Evolutionary conservation across 1,140 invertebrate species (phyloP).

Genomic region (Heliconius melpomene): DNA sequence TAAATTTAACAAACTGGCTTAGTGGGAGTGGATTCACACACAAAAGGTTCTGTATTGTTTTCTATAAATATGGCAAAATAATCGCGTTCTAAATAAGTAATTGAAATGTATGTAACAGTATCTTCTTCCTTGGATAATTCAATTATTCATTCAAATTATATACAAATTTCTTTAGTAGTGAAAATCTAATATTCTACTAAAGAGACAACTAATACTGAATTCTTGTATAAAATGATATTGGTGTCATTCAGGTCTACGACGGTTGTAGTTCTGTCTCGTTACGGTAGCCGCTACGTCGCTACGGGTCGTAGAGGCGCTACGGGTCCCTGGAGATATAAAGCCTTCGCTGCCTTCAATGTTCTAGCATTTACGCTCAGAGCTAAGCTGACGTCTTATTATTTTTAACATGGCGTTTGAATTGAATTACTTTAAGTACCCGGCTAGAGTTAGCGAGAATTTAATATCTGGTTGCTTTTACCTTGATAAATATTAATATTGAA

Average conservation of each 20-base stretch:
- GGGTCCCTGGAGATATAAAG: constrained; percentile 66
- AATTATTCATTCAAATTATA: too few relatives aligned
- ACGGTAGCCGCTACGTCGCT: constrained; percentile 63
- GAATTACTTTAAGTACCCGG: constrained; percentile 49
- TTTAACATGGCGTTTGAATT: constrained; percentile 63
- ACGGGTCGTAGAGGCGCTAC: constrained; percentile 70
- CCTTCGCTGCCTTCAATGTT: constrained; percentile 67
- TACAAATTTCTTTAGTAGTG: too few relatives aligned
- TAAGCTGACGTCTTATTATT: constrained; percentile 70
- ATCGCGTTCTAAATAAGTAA: too few relatives aligned
- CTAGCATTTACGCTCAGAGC: constrained; percentile 63
- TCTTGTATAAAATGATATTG: constrained; percentile 7
- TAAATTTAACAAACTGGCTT: too few relatives aligned
- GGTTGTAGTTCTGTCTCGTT: constrained; percentile 63
- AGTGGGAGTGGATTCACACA: too few relatives aligned
- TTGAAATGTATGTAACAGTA: too few relatives aligned
- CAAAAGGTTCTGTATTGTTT: too few relatives aligned
- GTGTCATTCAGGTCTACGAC: constrained; percentile 40
- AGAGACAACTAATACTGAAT: neutral
- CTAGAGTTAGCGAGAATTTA: constrained; percentile 36
- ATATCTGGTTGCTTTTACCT: constrained; percentile 16
- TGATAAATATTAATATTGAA: constrained; percentile 1
- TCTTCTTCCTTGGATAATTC: too few relatives aligned
- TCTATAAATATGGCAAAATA: too few relatives aligned
- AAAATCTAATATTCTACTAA: too few relatives aligned